Base-by-base conservation (phyloP, 2,113 vertebrate species). In the Podarcis muralis region DNA sequence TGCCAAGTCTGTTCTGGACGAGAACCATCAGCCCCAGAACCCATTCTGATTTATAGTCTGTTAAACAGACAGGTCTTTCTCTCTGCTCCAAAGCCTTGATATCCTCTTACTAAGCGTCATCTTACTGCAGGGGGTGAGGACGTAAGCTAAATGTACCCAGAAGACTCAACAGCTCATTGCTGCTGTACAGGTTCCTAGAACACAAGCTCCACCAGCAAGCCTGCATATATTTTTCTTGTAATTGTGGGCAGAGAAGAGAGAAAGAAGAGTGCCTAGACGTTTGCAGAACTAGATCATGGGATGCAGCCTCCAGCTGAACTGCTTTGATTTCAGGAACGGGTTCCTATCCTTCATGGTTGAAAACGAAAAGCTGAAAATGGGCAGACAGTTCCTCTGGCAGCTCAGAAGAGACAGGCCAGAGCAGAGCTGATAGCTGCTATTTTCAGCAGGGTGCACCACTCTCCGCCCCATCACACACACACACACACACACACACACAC, bases 381-480 rank as follows among this genome's bases (percentile, higher is more conserved):
- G 3, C 0, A 27, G 65, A 7, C 59, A 4, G 27, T 20, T 68
- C 43, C 13, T 48, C 40, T 27, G 25, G 6, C 65, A 69, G 35
- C 81, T 18, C 6, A 13, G 6, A 83, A 83, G 37, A 16, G 8
- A 6, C 35, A 27, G 15, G 53, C 23, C 32, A 27, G n/a, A 76
- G 53, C 6, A 8, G 30, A 5, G 23, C 74, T 30, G 8, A 32
- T 30, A 12, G 74, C 59, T 30, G 53, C n/a, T 27, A 8, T 68
- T 25, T 59, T 20, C 20, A 68, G 4, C 93, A 90, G 93, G 88
- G 88, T 95, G 93, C 65, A 66, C 23, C 18, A 25, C 69, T 30
- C 82, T 90, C 66, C 86, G 85, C 84, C 89, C 85, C 80, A 0
- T 66, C 88, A 92, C 88, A 94, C 90, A 16, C 71, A 32, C 87